These are phyloP conservation scores for Stegana nigrithorax DNA, from an alignment of 2,888 invertebrate species.

Conservation along the genomic window DNA sequence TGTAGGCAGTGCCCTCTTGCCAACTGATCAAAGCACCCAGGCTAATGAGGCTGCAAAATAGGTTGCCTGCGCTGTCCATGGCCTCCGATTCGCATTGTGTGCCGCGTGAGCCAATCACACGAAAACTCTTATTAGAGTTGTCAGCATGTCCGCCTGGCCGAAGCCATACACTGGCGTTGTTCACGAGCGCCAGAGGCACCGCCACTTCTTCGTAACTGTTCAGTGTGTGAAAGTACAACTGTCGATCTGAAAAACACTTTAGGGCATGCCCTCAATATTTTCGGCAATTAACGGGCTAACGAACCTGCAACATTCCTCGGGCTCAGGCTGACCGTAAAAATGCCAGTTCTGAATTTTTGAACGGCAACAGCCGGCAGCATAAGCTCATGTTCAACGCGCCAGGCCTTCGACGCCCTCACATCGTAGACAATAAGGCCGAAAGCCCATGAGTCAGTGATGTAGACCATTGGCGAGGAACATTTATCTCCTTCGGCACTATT, in stretches of 20 bases:
- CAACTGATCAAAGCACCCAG: conserved; percentile 80
- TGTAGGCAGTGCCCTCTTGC: conserved; percentile 76
- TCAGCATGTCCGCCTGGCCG: conserved; percentile 61
- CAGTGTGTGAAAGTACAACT: conserved; percentile 75
- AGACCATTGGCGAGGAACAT: conserved; percentile 73
- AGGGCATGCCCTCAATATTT: background rate
- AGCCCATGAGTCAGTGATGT: conserved; percentile 74
- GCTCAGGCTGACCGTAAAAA: conserved; percentile 62
- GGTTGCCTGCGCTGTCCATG: conserved; percentile 77
- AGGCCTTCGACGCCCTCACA: conserved; percentile 69
- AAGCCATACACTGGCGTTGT: conserved; percentile 71
- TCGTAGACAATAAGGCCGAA: conserved; percentile 75
- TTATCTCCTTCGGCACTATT: conserved; percentile 39
- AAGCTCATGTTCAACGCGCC: conserved; percentile 73
- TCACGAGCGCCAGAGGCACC: conserved; percentile 72
- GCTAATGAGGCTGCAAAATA: conserved; percentile 78
- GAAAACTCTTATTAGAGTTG: conserved; percentile 68
- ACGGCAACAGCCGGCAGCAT: conserved; percentile 69
- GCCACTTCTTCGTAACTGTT: conserved; percentile 74
- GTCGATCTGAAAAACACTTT: conserved; percentile 59
- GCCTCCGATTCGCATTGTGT: conserved; percentile 81
- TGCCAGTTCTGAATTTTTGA: conserved; percentile 52
- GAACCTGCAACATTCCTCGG: conserved; percentile 41
- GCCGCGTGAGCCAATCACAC: conserved; percentile 71
- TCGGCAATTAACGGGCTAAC: background rate